Percentiles rank a stretch among this genome's conserved stretches.
Evolutionary conservation across 2,113 vertebrate species (phyloP).

Genomic region (Salvator merianae): DNA sequence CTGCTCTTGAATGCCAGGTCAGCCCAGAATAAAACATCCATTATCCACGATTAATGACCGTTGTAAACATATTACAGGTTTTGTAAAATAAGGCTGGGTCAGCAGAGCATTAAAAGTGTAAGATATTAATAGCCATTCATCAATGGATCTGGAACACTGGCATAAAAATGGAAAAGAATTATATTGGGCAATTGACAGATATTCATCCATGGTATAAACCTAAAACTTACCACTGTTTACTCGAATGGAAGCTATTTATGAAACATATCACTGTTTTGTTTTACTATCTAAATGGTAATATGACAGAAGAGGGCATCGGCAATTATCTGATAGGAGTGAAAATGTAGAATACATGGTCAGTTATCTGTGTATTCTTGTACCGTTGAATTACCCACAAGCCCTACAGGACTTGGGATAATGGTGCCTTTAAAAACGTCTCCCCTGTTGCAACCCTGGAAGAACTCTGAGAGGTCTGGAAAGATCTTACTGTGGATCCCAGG

Average conservation of each 20-base stretch:
- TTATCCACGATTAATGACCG: too few species aligned
- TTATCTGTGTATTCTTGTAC: background rate
- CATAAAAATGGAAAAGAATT: background rate
- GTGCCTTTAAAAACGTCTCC: too few species aligned
- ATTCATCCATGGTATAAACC: background rate
- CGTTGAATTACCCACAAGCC: too few species aligned
- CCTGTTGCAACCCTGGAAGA: background rate
- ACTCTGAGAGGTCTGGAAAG: background rate
- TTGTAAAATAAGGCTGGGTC: too few species aligned
- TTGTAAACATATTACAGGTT: too few species aligned
- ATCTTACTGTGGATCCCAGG: too few species aligned
- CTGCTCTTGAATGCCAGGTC: too few species aligned
- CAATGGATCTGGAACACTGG: background rate
- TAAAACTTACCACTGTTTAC: background rate
- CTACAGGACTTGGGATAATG: too few species aligned
- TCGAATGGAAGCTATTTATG: background rate
- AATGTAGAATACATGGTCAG: background rate
- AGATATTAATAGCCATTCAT: too few species aligned
- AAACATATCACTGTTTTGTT: background rate
- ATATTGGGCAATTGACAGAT: too few species aligned
- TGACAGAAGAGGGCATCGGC: background rate
- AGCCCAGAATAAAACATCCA: too few species aligned
- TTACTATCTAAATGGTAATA: background rate
- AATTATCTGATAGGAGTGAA: background rate
- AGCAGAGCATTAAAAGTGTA: background rate